Evolutionary conservation across 64 coral and sea anemone genomes (phyloP).

Genomic region (Porites lutea): DNA sequence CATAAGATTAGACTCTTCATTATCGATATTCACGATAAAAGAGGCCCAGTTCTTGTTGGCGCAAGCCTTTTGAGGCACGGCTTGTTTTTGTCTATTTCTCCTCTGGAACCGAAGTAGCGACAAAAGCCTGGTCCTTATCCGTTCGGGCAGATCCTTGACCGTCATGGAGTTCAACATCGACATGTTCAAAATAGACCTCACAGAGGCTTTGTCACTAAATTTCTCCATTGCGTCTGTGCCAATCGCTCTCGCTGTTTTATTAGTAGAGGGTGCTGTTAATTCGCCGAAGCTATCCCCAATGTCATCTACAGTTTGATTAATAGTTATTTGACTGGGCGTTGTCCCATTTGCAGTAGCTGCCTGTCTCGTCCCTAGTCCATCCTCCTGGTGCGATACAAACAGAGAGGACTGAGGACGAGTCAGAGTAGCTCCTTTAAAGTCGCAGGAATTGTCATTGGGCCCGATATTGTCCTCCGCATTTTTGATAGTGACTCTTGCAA

Average conservation of each 20-base stretch:
- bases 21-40: not conserved
- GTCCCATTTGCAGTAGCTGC: too few relatives aligned
- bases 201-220: not conserved
- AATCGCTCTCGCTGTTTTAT: not conserved
- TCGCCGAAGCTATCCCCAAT: not conserved
- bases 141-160: slow-evolving; percentile 21
- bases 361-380: too few relatives aligned
- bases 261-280: too few relatives aligned
- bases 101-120: slow-evolving; percentile 18
- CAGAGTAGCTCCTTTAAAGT: too few relatives aligned
- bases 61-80: too few relatives aligned
- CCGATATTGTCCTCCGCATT: too few relatives aligned
- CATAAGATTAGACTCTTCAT: not conserved
- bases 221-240: not conserved
- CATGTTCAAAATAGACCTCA: not conserved
- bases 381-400: too few relatives aligned
- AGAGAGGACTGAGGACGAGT: too few relatives aligned
- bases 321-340: too few relatives aligned
- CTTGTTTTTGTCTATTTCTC: not conserved
- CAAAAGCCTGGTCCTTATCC: not conserved
- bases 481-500: slow-evolving; percentile 33
- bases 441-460: too few relatives aligned
- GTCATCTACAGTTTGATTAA: slow-evolving; percentile 8
- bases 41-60: not conserved
- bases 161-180: not conserved